Conservation (phyloP, 64 coral and sea anemone genomes). For the Stichodactyla helianthus region DNA sequence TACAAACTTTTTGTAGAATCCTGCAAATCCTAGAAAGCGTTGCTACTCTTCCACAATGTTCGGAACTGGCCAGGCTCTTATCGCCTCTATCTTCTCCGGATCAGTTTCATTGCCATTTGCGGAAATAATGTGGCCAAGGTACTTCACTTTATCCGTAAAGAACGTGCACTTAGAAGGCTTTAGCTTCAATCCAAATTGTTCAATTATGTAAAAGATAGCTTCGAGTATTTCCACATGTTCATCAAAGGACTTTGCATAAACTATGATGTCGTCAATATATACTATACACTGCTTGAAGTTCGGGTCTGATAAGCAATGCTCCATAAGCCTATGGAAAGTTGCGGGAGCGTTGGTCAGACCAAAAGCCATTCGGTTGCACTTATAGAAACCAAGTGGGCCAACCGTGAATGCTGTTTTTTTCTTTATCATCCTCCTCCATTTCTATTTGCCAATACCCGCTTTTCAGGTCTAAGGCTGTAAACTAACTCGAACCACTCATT, state of each 20-base stretch:
- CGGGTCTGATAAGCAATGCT: not conserved
- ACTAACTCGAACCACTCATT: slow-evolving; percentile 18
- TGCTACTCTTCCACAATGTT: not conserved
- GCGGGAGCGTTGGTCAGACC: not conserved
- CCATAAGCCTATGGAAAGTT: not conserved
- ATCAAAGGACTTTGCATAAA: slow-evolving; percentile 35
- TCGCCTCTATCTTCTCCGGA: slow-evolving; percentile 38
- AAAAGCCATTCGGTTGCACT: not conserved
- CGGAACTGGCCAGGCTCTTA: not conserved
- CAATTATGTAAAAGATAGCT: slow-evolving; percentile 6
- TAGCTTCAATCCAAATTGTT: slow-evolving; percentile 32
- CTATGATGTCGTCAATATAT: slow-evolving; percentile 47
- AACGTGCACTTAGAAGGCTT: slow-evolving; percentile 47
- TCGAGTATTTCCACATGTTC: slow-evolving; percentile 35
- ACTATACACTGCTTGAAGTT: not conserved
- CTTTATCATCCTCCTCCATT: not conserved
- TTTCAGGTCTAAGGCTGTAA: slow-evolving; percentile 50
- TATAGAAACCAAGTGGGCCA: not conserved
- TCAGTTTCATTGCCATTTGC: slow-evolving; percentile 24
- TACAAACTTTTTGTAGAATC: not conserved
- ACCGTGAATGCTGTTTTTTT: not conserved
- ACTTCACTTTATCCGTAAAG: slow-evolving; percentile 22
- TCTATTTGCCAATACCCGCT: not conserved
- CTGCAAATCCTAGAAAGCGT: not conserved
- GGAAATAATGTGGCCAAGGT: slow-evolving; percentile 32